A percentile compares a stretch with the other conserved stretches of the same genome.
Conservation (phyloP, 64 coral and sea anemone genomes). For the Astreopora myriophthalma region DNA sequence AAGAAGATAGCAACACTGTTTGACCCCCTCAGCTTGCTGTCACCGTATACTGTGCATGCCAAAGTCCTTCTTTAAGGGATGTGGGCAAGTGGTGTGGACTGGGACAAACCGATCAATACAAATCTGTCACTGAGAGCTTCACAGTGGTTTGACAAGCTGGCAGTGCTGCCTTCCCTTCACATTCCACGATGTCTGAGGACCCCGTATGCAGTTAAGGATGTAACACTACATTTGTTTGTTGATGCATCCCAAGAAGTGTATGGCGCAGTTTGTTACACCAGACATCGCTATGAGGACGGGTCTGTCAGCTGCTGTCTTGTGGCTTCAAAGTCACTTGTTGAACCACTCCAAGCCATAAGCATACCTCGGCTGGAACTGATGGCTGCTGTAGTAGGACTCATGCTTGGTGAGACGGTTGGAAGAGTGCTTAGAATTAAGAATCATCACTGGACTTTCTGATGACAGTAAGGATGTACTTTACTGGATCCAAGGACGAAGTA, state of each 20-base stretch:
- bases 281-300: background rate
- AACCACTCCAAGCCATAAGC: too few relatives aligned
- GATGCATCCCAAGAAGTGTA: background rate
- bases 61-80: background rate
- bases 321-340: too few relatives aligned
- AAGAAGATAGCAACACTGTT: conserved; percentile 32
- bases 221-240: background rate
- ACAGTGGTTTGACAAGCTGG: background rate
- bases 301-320: too few relatives aligned
- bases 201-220: background rate
- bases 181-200: conserved; percentile 19
- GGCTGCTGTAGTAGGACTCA: too few relatives aligned
- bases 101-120: conserved; percentile 2
- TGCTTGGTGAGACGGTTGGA: too few relatives aligned
- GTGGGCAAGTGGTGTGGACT: conserved; percentile 48
- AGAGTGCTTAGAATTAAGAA: too few relatives aligned
- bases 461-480: too few relatives aligned
- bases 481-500: background rate
- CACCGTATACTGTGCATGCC: background rate
- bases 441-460: too few relatives aligned
- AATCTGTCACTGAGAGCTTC: background rate
- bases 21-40: conserved; percentile 47
- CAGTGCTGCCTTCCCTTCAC: background rate
- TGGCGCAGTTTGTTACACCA: background rate
- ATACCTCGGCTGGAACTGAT: too few relatives aligned